phyloP scores from a whole-genome alignment of 2,113 vertebrate genomes.

The Peromyscus maniculatus region DNA sequence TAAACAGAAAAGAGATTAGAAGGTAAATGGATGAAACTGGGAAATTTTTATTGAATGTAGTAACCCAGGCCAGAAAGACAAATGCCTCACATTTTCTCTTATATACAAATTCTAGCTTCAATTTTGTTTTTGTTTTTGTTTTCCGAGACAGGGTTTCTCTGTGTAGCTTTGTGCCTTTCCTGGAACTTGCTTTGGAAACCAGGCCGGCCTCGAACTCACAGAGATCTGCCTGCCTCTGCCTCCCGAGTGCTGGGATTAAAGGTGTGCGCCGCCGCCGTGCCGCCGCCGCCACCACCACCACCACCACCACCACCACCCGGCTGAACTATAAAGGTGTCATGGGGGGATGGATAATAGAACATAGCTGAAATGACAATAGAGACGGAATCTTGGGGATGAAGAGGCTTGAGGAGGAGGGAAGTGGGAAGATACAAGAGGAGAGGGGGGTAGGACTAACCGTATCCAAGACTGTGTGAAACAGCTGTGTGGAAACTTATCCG shows the following conservation, averaged over 20 bases:
- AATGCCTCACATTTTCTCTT: not conserved
- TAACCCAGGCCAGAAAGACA: not conserved
- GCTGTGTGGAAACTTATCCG: not conserved
- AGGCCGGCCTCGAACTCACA: too few relatives aligned
- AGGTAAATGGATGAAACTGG: not conserved
- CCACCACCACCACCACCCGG: too few relatives aligned
- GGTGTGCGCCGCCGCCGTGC: too few relatives aligned
- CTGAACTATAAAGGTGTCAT: not conserved
- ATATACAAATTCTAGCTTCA: not conserved
- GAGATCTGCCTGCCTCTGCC: too few relatives aligned
- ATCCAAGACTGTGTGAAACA: too few relatives aligned
- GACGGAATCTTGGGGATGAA: not conserved
- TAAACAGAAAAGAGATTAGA: not conserved
- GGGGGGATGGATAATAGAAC: not conserved
- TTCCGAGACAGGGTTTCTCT: too few relatives aligned
- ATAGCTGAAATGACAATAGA: not conserved
- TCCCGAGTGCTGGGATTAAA: too few relatives aligned
- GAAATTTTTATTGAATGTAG: not conserved
- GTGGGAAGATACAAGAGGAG: not conserved
- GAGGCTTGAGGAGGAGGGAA: not conserved
- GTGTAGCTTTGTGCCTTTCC: too few relatives aligned
- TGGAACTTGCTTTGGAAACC: too few relatives aligned
- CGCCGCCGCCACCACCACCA: too few relatives aligned
- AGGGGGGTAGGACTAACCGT: not conserved
- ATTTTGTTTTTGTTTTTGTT: too few relatives aligned